phyloP scores from a whole-genome alignment of 2,113 vertebrate species.

The Spizaetus ornatus region DNA sequence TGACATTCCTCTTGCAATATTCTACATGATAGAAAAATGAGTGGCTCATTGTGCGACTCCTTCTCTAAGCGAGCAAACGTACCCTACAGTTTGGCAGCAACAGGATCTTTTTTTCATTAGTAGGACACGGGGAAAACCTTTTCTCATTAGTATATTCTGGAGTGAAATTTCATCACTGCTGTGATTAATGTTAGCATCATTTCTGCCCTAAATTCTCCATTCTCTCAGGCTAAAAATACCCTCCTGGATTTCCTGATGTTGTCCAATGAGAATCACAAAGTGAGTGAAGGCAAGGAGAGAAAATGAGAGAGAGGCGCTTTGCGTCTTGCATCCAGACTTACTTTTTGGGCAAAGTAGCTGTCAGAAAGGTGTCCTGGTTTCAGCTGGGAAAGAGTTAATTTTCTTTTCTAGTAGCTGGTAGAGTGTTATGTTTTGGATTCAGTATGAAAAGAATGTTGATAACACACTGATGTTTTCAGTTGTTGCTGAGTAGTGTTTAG shows the following conservation, averaged over 20 bases:
- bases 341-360: background rate
- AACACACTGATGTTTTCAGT: no score
- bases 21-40: background rate
- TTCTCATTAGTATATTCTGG: background rate
- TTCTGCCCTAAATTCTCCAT: conserved; percentile 34
- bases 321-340: background rate
- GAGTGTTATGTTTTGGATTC: no score
- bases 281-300: background rate
- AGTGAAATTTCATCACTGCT: background rate
- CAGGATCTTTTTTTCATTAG: conserved; percentile 27
- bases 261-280: background rate
- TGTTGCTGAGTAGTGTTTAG: no score
- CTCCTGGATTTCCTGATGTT: background rate
- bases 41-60: background rate
- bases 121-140: conserved; percentile 1
- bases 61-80: background rate
- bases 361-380: background rate
- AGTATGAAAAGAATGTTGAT: no score
- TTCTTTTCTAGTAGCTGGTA: no score
- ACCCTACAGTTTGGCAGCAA: background rate
- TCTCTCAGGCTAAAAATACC: conserved; percentile 14
- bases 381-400: no score
- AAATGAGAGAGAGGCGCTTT: background rate
- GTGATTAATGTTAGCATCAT: conserved; percentile 19
- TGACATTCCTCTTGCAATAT: background rate